Conservation (phyloP, 2,797 vertebrate species). For the Trematomus bernacchii region DNA sequence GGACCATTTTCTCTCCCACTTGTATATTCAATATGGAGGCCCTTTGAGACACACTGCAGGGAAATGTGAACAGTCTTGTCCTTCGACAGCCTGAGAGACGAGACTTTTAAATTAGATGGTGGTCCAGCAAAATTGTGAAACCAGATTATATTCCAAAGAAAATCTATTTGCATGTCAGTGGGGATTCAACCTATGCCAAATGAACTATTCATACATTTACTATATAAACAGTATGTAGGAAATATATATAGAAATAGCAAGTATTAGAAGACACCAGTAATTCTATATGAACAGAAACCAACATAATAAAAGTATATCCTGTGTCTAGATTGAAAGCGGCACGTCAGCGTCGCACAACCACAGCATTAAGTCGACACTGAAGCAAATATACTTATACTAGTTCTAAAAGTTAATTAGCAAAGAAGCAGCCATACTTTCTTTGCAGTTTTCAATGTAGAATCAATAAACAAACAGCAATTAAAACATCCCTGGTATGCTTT, state of each 20-base stretch:
- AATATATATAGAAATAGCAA: background rate
- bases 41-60: slow-evolving; percentile 29
- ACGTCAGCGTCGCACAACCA: too few relatives aligned
- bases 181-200: too few relatives aligned
- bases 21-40: slow-evolving; percentile 32
- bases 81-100: slow-evolving; percentile 13
- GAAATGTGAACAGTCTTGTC: slow-evolving; percentile 30
- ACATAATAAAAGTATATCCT: too few relatives aligned
- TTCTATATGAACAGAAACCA: background rate
- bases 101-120: slow-evolving; percentile 26
- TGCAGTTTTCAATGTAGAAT: too few relatives aligned
- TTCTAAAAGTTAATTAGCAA: too few relatives aligned
- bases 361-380: too few relatives aligned
- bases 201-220: slow-evolving; percentile 1
- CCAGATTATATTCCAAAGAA: background rate
- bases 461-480: too few relatives aligned
- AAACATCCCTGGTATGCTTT: slow-evolving; percentile 3
- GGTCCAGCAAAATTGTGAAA: slow-evolving; percentile 12
- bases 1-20: slow-evolving; percentile 24
- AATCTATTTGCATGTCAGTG: too few relatives aligned
- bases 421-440: too few relatives aligned
- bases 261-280: slow-evolving; percentile 6
- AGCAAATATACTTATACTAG: too few relatives aligned
- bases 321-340: too few relatives aligned
- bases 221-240: too few relatives aligned